Base-by-base conservation (phyloP, 2,888 invertebrate species). In the Lydus trimaculatus region DNA sequence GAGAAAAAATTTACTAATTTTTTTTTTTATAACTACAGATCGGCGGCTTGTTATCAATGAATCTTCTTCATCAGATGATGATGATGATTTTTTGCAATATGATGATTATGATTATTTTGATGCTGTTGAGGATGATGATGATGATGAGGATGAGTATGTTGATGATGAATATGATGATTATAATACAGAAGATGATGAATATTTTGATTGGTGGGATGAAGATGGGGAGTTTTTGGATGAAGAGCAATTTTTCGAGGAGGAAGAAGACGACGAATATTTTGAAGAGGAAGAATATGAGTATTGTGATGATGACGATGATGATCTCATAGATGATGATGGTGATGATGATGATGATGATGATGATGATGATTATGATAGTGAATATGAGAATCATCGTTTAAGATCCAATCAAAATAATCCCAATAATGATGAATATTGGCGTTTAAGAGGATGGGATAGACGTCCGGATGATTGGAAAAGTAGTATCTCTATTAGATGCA, bases 391-490 rank as follows among this genome's bases (percentile, higher is more conserved):
- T 8, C 20, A 52, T n/a, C 31, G 61, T 58, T 31, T 62, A 33
- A 33, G 58, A 23, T 65, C 60, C 33, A 36, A 59, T 31, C 39
- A 58, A 58, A 62, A 69, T 23, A 69, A 72, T 56, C 67, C 69
- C 0, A 69, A 69, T 58, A 67, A 69, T 52, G 64, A 56, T 31
- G 63, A 60, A 61, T 71, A 58, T 60, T 71, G 71, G 71, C 62
- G 58, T 59, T 15, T 64, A 9, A 17, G 62, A 33, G 71, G 71
- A 7, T 71, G 9, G 13, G 2, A 43, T 13, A 9, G 15, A 13
- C 61, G 71, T 0, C 71, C 71, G 2, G 23, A 60, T 23, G 52
- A 71, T 48, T 71, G 71, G 71, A 31, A 28, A 36, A 64, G 71
- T 69, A 69, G 64, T n/a, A n/a, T 23, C 9, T 48, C 9, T 9